Base-by-base conservation (phyloP, 2,113 vertebrate genomes). In the Alexandromys fortis region DNA sequence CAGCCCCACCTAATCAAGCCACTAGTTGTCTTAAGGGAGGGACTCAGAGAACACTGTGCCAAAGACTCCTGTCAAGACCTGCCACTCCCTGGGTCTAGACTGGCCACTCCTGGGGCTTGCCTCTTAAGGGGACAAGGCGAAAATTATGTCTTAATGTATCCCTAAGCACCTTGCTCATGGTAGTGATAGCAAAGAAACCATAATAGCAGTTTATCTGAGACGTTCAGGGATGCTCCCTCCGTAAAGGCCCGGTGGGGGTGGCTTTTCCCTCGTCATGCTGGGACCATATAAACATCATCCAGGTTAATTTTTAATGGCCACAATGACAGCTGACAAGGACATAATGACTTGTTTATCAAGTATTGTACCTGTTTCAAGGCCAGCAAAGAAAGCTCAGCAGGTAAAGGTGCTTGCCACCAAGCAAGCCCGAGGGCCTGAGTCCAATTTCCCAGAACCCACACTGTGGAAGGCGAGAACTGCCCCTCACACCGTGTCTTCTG, bases 21-120 rank as follows among this genome's bases (percentile, higher is more conserved):
- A 22, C 93, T 24, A 78, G 95, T 93, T 96, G 42, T 96, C 30
- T 95, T 90, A 38, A 65, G 93, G 95, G 89, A 94, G 90, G 92
- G 63, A 14, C 81, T 47, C 58, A 70, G 17, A 89, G 70, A 82
- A 67, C 26, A 7, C n/a, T 19, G 16, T 73, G 86, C 92, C 88
- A 94, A 92, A 22, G 6, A 10, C 35, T 90, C 91, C 72, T 96
- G 94, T 96, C 95, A 91, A 90, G 82, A 83, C 93, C 55, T 76
- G 93, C 87, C 93, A 75, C 67, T 89, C 76, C 90, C 68, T 52
- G 45, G 61, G 68, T 92, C 92, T 81, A 42, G 92, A 76, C 52
- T 61, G 83, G 91, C 52, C 85, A 35, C 35, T 38, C 78, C 83
- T 42, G n/a, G 55, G 83, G 75, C 94, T 95, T 91, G 92, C 91